Evolutionary conservation across 2,113 vertebrate species (phyloP), one percentile per base, ranked within the genome.

Genomic region (Bagarius yarrelli): DNA sequence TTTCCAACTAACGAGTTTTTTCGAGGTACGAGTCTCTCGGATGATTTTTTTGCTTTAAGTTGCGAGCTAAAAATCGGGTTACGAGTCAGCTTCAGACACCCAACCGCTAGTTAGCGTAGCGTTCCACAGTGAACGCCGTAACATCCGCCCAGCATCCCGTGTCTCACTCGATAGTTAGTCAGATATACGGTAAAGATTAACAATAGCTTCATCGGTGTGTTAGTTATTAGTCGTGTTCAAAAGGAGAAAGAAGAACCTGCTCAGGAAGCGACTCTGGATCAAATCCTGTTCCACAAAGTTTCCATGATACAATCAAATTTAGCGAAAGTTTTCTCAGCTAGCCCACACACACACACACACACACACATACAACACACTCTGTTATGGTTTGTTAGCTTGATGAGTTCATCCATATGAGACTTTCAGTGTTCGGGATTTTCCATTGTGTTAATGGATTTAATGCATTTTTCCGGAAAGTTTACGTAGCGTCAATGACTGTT

Each of bases 401-500:
- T 19, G 70, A 53, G 52, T 52, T 72, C 50, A 32, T 53, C 47
- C 47, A 53, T 72, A 32, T 53, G 47, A 72, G 47, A 72, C 13
- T 73, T 34, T 73, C 23, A 23, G 55, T 34, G n/a, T 47, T 47
- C 11, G 1, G 5, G 36, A 25, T 69, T 25, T 11, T 52, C 3
- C 16, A 16, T 27, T 36, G 59, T 63, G 50, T 83, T 30, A 70
- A 71, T 80, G n/a, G 67, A 52, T 32, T 80, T 61, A 44, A 47
- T 60, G 74, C 56, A 27, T 57, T 34, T 56, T 74, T 75, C 27
- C 4, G 4, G 4, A 21, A 74, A 36, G 40, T 61, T 76, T 76
- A 27, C 55, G 47, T 30, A 60, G 27, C 19, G 18, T 4, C 27
- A 11, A 34, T 14, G 70, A 73, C 53, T 73, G 23, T 55, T 55